These are phyloP conservation scores for Agriopis leucophaearia DNA, from an alignment of 2,888 invertebrate species.

Conservation along the genomic window DNA sequence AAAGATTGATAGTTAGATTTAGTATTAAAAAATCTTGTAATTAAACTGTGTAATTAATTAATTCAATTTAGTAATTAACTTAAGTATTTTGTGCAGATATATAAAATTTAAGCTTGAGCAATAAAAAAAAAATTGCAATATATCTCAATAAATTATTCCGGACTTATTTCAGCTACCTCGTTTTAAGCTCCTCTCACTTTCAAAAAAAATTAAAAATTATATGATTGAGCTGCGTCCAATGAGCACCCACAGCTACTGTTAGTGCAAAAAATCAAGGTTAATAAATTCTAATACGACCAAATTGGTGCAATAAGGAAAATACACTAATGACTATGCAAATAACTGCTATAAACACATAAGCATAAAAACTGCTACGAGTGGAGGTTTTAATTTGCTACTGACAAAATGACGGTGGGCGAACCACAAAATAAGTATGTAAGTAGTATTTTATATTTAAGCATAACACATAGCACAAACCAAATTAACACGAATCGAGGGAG, in stretches of 20 bases:
- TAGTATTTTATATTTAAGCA: neutral
- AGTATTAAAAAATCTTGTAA: neutral
- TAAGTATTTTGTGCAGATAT: neutral
- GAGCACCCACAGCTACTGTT: constrained; percentile 40
- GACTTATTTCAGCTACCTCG: constrained; percentile 17
- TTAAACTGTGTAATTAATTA: neutral
- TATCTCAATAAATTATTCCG: constrained; percentile 24
- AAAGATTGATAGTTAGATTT: neutral
- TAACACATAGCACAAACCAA: neutral
- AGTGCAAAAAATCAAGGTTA: constrained; percentile 46
- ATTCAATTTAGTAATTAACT: neutral
- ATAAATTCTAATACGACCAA: constrained; percentile 41
- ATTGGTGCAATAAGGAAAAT: constrained; percentile 48
- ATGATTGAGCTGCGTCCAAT: constrained; percentile 35
- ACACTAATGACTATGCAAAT: constrained; percentile 46
- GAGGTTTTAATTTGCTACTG: constrained; percentile 14
- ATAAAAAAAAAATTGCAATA: constrained; percentile 19
- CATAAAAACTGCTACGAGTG: constrained; percentile 32
- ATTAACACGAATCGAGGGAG: no score
- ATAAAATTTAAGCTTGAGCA: neutral
- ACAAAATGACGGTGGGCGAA: constrained; percentile 2
- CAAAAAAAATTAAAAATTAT: constrained; percentile 38
- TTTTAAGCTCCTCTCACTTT: constrained; percentile 31
- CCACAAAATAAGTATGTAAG: neutral
- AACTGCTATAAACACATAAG: constrained; percentile 43